Percentiles rank a stretch among this genome's conserved stretches.
Evolutionary conservation across 2,888 invertebrate genomes (phyloP).

Genomic region (Callimorpha dominula): DNA sequence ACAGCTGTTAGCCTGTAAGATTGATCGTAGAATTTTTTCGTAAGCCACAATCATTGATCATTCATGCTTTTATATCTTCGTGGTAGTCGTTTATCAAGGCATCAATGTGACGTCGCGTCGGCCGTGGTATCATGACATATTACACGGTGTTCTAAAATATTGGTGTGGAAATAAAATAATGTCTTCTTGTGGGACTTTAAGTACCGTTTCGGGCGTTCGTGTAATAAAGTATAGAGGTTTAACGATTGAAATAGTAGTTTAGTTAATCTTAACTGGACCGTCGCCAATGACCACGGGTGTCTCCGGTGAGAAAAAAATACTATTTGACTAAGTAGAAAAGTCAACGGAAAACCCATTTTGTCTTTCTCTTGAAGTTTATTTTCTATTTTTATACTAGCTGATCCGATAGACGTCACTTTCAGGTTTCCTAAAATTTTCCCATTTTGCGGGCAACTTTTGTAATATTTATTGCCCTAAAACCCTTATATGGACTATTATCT

Average conservation of each 20-base stretch:
- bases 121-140: not conserved
- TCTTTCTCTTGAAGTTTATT: no score
- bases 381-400: no score
- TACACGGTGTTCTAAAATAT: not conserved
- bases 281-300: conserved; percentile 22
- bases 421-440: not conserved
- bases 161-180: not conserved
- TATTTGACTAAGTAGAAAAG: not conserved
- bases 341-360: no score
- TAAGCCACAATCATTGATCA: not conserved
- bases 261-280: conserved; percentile 30
- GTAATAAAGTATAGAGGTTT: conserved; percentile 27
- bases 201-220: conserved; percentile 9
- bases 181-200: not conserved
- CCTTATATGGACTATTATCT: no score
- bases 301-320: not conserved
- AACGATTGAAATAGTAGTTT: conserved; percentile 23
- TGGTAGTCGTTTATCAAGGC: not conserved
- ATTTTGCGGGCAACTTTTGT: not conserved
- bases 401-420: not conserved
- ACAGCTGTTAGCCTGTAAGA: not conserved
- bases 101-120: not conserved
- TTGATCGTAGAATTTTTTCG: not conserved
- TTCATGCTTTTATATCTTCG: not conserved
- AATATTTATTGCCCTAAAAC: no score